Base-by-base conservation (phyloP, 2,888 invertebrate species). In the Balanococcus diminutus region DNA sequence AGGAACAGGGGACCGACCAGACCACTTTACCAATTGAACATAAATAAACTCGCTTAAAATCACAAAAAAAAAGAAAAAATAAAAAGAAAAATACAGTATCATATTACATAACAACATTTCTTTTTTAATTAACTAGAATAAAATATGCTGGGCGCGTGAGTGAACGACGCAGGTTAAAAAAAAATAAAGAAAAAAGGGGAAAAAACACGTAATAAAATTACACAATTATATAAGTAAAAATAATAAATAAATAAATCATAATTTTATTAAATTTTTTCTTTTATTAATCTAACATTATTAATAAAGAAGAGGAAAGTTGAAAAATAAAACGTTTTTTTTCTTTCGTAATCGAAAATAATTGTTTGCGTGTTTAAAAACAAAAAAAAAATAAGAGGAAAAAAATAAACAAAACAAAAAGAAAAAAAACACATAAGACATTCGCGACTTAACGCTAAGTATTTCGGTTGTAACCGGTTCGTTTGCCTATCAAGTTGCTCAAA, bases 381-480 rank as follows among this genome's bases (percentile, higher is more conserved):
- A 46, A 46, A 46, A 46, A 46, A 46, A 46, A 9, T 42, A n/a
- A n/a, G n/a, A n/a, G 14, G 16, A 46, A 14, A 46, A 46, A 46
- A 42, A 42, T 9, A n/a, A 46, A 46, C 46, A 46, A 46, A 46
- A 46, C 79, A 32, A 79, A 39, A 28, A 79, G 28, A 39, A 42
- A 28, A 46, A 82, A 72, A n/a, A 72, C 72, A 32, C 14, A 72
- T n/a, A 72, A 16, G 25, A 84, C 84, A 28, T 46, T n/a, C 46
- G 61, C 84, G 84, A 46, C 67, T 82, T 83, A 22, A 3, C 32
- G 28, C 31, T 83, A 84, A 84, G 84, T 84, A 84, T 84, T 84
- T 84, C 84, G 82, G 82, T 84, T 84, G 72, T 72, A 84, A 72
- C 72, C 67, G 46, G 84, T 84, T 84, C 36, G 36, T 84, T 28